These are phyloP conservation scores for Dasyornis broadbenti DNA, from an alignment of 2,113 vertebrate species.

Conservation along the genomic window DNA sequence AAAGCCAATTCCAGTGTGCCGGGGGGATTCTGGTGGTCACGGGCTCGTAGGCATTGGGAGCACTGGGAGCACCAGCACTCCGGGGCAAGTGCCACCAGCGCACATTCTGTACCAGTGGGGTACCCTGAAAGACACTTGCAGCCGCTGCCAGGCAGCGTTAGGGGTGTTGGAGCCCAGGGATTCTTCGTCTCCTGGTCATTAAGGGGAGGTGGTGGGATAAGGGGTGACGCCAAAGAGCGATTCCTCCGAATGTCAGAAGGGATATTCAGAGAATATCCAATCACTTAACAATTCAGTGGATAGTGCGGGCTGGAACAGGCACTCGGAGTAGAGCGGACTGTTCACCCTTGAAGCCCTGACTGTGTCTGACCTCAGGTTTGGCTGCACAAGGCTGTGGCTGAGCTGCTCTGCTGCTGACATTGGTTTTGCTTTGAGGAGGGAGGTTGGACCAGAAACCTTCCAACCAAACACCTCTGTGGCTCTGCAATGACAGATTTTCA, in stretches of 20 bases:
- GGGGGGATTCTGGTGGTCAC: neutral
- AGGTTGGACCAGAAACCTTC: neutral
- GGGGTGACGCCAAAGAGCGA: neutral
- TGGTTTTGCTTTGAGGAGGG: neutral
- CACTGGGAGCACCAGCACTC: neutral
- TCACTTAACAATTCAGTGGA: rapidly evolving
- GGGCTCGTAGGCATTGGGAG: neutral
- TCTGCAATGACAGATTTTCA: neutral
- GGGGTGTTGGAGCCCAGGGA: neutral
- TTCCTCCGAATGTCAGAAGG: neutral
- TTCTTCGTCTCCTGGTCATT: neutral
- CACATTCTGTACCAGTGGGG: neutral
- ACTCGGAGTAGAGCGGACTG: neutral
- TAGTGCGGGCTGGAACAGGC: neutral
- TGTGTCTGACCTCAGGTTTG: neutral
- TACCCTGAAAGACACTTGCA: neutral
- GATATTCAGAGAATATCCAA: neutral
- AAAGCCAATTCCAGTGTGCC: neutral
- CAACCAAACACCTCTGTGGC: neutral
- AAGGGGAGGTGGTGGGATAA: neutral
- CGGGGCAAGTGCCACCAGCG: neutral
- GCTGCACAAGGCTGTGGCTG: neutral
- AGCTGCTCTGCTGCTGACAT: neutral
- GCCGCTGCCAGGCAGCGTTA: neutral
- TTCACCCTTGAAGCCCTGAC: neutral